Conservation (phyloP, 2,888 invertebrate genomes). For the Hyles lineata region DNA sequence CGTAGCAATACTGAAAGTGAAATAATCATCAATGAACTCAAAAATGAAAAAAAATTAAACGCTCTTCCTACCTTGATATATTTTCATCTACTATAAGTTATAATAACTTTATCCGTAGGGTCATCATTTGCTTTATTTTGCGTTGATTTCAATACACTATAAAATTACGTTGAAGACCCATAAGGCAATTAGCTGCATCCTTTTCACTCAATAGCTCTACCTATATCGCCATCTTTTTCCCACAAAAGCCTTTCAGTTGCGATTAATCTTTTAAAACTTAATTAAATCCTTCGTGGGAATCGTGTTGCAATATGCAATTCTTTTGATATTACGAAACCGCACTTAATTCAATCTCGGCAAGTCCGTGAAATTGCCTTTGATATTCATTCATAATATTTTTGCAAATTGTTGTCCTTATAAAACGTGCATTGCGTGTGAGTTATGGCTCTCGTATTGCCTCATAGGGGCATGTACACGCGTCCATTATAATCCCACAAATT, state of each 20-base stretch:
- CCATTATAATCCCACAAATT: slow-evolving; percentile 16
- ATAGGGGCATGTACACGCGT: not conserved
- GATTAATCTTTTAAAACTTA: slow-evolving; percentile 18
- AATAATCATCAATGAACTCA: not conserved
- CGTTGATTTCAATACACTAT: not conserved
- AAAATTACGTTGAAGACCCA: not conserved
- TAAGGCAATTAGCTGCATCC: slow-evolving; percentile 2
- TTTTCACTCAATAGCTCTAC: not conserved
- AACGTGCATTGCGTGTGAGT: slow-evolving; percentile 2
- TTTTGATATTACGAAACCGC: slow-evolving; percentile 23
- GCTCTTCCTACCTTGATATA: not conserved
- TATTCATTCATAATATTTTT: slow-evolving; percentile 21
- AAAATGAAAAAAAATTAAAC: not conserved
- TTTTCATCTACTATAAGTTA: not conserved
- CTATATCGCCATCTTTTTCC: not conserved
- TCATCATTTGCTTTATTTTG: not conserved
- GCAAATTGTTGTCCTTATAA: slow-evolving; percentile 14
- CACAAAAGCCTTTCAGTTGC: not conserved
- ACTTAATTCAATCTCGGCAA: slow-evolving; percentile 13
- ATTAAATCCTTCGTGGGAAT: slow-evolving; percentile 24
- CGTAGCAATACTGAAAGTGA: not conserved
- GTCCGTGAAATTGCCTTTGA: slow-evolving; percentile 10
- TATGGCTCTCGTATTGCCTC: not conserved
- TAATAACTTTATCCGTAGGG: not conserved
- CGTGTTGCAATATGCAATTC: slow-evolving; percentile 22